Base-by-base conservation (phyloP, 2,113 vertebrate genomes). In the Fulica atra region DNA sequence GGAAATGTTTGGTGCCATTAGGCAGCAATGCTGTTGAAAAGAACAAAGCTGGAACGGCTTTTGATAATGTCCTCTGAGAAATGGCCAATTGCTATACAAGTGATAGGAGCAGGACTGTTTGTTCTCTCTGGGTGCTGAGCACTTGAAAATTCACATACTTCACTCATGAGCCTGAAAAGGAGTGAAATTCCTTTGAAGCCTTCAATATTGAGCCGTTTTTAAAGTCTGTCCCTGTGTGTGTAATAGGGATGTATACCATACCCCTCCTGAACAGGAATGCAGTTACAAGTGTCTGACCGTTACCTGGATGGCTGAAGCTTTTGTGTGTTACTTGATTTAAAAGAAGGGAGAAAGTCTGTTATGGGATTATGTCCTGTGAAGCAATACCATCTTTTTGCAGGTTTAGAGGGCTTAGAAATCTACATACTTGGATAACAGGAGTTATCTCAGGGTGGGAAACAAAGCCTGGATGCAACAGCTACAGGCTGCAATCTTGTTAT, bases 31-130 rank as follows among this genome's bases (percentile, higher is more conserved):
- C 88, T 93, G 44, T 73, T 88, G 92, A 86, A 84, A 88, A 95
- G 93, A 95, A 93, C 90, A 95, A 96, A 97, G 92, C 92, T 96
- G 96, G 86, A 95, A 95, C 86, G 88, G 92, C 83, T 96, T 96
- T 96, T 96, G 92, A 91, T 95, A 92, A 81, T 84, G 88, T 94
- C 90, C 80, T 92, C 86, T 51, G 90, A 96, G 88, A 92, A 95
- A 79, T 65, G 50, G 88, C 72, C 80, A 88, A 86, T 95, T 81
- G 77, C 88, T 89, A 6, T 72, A 64, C 86, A 53, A 94, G 86
- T 71, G 86, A 74, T 94, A 77, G 2, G 48, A 86, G 74, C 82
- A 83, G 95, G 68, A 92, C 92, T 94, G 85, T 88, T 95, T 95
- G 90, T 96, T 96, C 96, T 94, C 61, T 18, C 86, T 90, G 88